Base-by-base conservation (phyloP, 37 sponge, comb jelly and placozoan species). In the Halichondria panicea region DNA sequence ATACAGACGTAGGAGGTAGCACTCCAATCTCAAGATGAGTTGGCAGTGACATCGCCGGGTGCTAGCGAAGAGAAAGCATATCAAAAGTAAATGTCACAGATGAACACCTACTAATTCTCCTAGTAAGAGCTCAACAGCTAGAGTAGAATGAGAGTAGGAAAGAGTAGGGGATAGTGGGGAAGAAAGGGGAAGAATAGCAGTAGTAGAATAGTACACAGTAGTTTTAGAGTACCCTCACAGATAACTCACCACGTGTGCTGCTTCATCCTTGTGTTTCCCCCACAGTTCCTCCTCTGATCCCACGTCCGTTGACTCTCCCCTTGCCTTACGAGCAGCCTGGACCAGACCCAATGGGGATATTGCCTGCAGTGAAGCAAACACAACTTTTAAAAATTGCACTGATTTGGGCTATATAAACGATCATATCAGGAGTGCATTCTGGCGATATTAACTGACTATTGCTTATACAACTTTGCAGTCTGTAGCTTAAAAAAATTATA, bases 271-370 rank as follows among this genome's bases (percentile, higher is more conserved):
- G 13, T 48, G 52, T 15, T 43, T 19, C 0, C 91, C 91, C 91
- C 91, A 91, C 12, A 86, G 59, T 11, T 91, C 91, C 30, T 70
- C 68, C 38, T 46, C 83, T 22, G 82, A 63, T 39, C 67, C 74
- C 13, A 82, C 73, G 22, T 85, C 69, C 5, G 78, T 63, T 3
- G 79, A 66, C 40, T 91, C 91, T 15, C 87, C 91, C 43, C 76
- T 67, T 5, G 78, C 63, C 68, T 84, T 85, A 6, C 86, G 64
- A 12, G 91, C 91, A 0, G 75, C 77, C 59, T 80, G 62, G 43
- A 84, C 86, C 59, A 90, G 60, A 24, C 81, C 91, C 19, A 83
- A 33, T 4, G 85, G 86, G 48, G 71, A 12, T 43, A 84, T 21
- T 32, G 84, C 76, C 85, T 89, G 67, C 15, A 59, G 27, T 21